These are phyloP conservation scores for Malurus cyaneus DNA, from an alignment of 2,113 vertebrate species.

Conservation along the genomic window DNA sequence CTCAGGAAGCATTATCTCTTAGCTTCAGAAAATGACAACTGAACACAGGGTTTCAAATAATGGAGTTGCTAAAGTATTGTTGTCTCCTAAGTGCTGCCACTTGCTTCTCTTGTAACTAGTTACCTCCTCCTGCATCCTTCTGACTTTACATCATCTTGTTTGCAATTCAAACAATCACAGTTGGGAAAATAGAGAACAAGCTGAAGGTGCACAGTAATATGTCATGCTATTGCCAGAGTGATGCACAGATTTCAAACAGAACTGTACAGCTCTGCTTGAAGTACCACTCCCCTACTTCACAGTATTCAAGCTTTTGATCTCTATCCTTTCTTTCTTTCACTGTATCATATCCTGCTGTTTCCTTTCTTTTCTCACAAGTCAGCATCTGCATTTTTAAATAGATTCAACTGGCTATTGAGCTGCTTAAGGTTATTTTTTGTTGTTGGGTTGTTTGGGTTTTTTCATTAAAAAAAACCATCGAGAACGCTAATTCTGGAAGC, in stretches of 20 bases:
- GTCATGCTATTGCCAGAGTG: not conserved
- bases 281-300: not conserved
- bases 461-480: not conserved
- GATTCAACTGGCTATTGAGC: not conserved
- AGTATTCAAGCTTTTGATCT: not conserved
- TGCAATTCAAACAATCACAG: not conserved
- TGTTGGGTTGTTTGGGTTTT: conserved; percentile 14
- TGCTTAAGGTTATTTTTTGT: conserved; percentile 25
- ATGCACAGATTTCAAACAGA: not conserved
- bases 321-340: not conserved
- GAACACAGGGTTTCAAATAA: not conserved
- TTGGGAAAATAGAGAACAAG: not conserved
- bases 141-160: not conserved
- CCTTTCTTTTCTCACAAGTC: conserved; percentile 32
- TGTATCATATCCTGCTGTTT: not conserved
- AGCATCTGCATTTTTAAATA: conserved; percentile 34
- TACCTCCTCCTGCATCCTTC: not conserved
- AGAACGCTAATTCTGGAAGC: conserved; percentile 48
- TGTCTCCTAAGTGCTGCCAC: not conserved
- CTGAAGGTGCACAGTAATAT: not conserved
- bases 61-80: not conserved
- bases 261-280: not conserved
- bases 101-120: not conserved
- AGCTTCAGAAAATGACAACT: not conserved
- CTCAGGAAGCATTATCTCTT: not conserved